A percentile compares a stretch with the other conserved stretches of the same genome.
Evolutionary conservation across 2,888 invertebrate species (phyloP).

Genomic region (Neelides folsomi): DNA sequence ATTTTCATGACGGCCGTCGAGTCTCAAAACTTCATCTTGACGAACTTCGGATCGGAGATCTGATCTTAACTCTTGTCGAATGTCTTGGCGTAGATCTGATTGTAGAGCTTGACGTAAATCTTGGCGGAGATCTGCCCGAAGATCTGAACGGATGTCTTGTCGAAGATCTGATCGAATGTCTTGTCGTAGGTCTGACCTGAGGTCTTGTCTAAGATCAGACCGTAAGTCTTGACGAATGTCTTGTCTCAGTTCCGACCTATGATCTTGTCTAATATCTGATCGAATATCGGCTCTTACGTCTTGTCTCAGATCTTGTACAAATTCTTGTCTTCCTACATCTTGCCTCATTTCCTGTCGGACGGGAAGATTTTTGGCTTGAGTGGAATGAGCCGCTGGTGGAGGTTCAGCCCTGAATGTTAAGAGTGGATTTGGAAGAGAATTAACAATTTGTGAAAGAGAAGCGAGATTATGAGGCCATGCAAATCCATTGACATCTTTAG

Average conservation of each 20-base stretch:
- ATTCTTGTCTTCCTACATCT: neutral
- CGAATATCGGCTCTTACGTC: neutral
- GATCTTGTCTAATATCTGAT: too few relatives aligned
- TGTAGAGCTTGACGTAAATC: slow-evolving; percentile 6
- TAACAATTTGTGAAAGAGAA: slow-evolving; percentile 31
- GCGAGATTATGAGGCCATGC: slow-evolving; percentile 30
- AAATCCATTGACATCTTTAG: slow-evolving; percentile 18
- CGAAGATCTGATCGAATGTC: too few relatives aligned
- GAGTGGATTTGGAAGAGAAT: slow-evolving; percentile 31
- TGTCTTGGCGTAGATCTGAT: slow-evolving; percentile 4
- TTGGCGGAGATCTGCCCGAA: slow-evolving; percentile 1
- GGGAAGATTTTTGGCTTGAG: neutral
- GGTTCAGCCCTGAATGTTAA: neutral
- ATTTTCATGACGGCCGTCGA: too few relatives aligned
- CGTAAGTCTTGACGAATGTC: too few relatives aligned
- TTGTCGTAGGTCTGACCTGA: too few relatives aligned
- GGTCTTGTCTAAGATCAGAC: too few relatives aligned
- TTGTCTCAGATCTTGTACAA: neutral
- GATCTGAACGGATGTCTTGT: too few relatives aligned
- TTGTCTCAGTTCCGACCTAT: too few relatives aligned
- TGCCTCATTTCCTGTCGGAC: neutral
- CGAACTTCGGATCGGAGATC: neutral
- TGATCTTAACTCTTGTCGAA: slow-evolving; percentile 3
- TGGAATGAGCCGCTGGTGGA: neutral
- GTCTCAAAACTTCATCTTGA: slow-evolving; percentile 3